phyloP scores from a whole-genome alignment of 2,888 invertebrate species.

The Brachylomia viminalis region DNA sequence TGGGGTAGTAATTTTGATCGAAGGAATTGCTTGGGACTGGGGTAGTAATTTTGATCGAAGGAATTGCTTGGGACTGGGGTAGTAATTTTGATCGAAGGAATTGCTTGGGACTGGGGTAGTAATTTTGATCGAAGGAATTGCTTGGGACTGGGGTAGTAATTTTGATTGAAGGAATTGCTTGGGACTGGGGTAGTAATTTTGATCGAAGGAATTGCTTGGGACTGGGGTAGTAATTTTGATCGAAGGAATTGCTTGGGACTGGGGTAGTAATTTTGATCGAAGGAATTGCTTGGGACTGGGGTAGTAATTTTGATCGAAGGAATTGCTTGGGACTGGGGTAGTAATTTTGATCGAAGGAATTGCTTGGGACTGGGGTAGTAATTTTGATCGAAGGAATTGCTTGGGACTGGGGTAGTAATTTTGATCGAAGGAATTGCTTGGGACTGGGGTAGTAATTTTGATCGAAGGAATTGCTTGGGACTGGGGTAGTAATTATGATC shows the following conservation, averaged over 20 bases:
- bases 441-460: not conserved
- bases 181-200: not conserved
- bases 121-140: conserved; percentile 5
- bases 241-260: not conserved
- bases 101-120: not conserved
- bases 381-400: conserved; percentile 3
- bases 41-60: conserved; percentile 2
- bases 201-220: conserved; percentile 1
- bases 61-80: not conserved
- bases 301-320: conserved; percentile 2
- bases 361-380: not conserved
- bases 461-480: conserved; percentile 1
- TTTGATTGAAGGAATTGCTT: conserved; percentile 1
- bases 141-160: not conserved
- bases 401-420: not conserved
- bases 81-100: conserved; percentile 7
- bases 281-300: not conserved
- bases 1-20: not conserved
- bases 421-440: conserved; percentile 1
- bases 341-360: conserved; percentile 8
- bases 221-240: not conserved
- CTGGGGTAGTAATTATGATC: not conserved
- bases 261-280: conserved; percentile 1
- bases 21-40: not conserved
- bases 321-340: not conserved